These are phyloP conservation scores for Patella ulyssiponensis DNA, from an alignment of 2,888 invertebrate genomes.

Conservation along the genomic window DNA sequence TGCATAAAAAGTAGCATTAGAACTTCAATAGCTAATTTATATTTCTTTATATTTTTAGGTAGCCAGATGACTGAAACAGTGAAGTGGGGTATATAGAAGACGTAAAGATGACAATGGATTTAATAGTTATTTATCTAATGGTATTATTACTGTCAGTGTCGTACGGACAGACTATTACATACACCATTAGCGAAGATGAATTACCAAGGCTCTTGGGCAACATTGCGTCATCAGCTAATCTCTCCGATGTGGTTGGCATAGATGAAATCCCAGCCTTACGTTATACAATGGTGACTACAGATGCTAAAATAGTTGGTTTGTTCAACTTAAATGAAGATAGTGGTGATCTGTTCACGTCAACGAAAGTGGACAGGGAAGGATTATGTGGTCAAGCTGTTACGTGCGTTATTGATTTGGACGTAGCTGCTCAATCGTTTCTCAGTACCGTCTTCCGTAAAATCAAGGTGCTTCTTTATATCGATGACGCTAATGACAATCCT, in stretches of 20 bases:
- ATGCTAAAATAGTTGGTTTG: constrained; percentile 7
- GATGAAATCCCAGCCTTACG: constrained; percentile 12
- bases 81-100: no score
- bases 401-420: constrained; percentile 30
- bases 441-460: constrained; percentile 36
- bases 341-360: constrained; percentile 33
- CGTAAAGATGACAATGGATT: no score
- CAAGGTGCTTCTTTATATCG: constrained; percentile 30
- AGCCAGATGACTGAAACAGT: no score
- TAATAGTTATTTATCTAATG: no score
- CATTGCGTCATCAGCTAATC: constrained; percentile 18
- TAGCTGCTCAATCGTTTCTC: constrained; percentile 30
- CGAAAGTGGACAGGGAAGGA: constrained; percentile 33
- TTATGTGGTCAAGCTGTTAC: constrained; percentile 32
- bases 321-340: constrained; percentile 34
- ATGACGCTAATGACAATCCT: constrained; percentile 38
- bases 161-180: no score
- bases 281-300: constrained; percentile 20
- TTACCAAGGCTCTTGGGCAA: constrained; percentile 17
- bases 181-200: constrained; percentile 1
- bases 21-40: no score
- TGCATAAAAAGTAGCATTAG: no score
- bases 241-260: constrained; percentile 13
- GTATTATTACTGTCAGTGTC: no score
- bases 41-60: no score